Evolutionary conservation across 2,113 vertebrate species (phyloP).

Genomic region (Phalacrocorax carbo): DNA sequence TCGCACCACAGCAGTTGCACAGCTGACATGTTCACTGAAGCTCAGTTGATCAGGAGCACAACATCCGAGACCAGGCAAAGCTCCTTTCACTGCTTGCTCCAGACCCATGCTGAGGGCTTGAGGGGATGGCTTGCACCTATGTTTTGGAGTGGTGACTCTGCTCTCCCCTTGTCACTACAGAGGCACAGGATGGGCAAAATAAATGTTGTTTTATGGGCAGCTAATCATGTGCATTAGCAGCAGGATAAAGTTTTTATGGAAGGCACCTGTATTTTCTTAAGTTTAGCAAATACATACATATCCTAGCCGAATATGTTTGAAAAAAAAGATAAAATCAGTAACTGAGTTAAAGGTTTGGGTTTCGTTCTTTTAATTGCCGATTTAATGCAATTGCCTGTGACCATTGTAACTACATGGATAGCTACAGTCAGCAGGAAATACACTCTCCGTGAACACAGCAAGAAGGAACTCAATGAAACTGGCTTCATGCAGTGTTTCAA

Average conservation of each 20-base stretch:
- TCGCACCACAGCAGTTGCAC: background rate
- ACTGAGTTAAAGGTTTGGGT: background rate
- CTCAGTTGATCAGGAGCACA: rapidly evolving
- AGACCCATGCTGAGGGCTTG: rapidly evolving
- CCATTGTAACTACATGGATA: background rate
- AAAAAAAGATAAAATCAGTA: background rate
- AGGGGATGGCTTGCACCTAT: rapidly evolving
- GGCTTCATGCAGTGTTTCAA: background rate
- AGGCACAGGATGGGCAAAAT: background rate
- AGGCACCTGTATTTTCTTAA: background rate
- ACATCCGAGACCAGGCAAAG: rapidly evolving
- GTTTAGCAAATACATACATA: background rate
- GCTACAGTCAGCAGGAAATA: background rate
- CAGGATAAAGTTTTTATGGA: background rate
- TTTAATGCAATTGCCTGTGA: background rate
- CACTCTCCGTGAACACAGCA: rapidly evolving
- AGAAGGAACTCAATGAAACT: rapidly evolving
- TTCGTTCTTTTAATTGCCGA: background rate
- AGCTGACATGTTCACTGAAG: background rate
- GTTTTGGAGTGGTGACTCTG: background rate
- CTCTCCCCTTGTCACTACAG: background rate
- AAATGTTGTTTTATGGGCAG: background rate
- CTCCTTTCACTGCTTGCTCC: rapidly evolving
- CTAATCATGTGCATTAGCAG: background rate
- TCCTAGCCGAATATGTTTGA: background rate